Base-by-base conservation (phyloP, 2,888 invertebrate genomes). In the Scaeva pyrastri region DNA sequence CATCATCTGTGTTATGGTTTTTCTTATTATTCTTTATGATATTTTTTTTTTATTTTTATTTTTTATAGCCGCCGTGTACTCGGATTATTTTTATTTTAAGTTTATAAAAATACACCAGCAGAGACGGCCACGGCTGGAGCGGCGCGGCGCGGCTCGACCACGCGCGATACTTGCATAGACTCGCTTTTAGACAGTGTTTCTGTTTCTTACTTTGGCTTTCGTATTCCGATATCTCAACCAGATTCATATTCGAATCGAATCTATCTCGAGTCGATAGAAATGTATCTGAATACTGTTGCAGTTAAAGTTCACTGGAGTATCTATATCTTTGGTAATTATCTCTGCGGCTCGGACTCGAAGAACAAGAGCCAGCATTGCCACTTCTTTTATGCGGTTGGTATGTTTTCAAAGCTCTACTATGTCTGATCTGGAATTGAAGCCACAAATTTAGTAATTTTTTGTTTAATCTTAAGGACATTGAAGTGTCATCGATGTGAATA, bases 191-290 rank as follows among this genome's bases (percentile, higher is more conserved):
- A 66, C 81, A 68, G 16, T n/a, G n/a, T 52, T 58, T 62, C 62
- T 68, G 50, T 68, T 36, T 62, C 55, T 50, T 26, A 62, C 39
- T 80, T 60, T 64, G 62, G 60, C 21, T 55, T 64, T 70, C 62
- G 82, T 78, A 70, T 70, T 74, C 70, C 56, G 48, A 81, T 76
- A 76, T 71, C 52, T 71, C 45, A 23, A 45, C 12, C 14, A n/a
- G 21, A 50, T 19, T 68, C 70, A 81, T 81, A 86, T 81, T 77
- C 81, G 68, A 73, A 81, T 85, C 50, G 76, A 80, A 81, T 80
- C 62, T 72, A 72, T 76, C 72, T 79, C 21, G n/a, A 10, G 26
- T 26, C 26, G 2, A 26, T 6, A 39, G 39, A n/a, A n/a, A n/a
- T n/a, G n/a, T 39, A 50, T 50, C 50, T 52, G 11, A 48, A 11